A percentile compares a stretch with the other conserved stretches of the same genome.
These are phyloP conservation scores for Andrena trimmerana DNA, from an alignment of 2,888 invertebrate species.

Conservation along the genomic window DNA sequence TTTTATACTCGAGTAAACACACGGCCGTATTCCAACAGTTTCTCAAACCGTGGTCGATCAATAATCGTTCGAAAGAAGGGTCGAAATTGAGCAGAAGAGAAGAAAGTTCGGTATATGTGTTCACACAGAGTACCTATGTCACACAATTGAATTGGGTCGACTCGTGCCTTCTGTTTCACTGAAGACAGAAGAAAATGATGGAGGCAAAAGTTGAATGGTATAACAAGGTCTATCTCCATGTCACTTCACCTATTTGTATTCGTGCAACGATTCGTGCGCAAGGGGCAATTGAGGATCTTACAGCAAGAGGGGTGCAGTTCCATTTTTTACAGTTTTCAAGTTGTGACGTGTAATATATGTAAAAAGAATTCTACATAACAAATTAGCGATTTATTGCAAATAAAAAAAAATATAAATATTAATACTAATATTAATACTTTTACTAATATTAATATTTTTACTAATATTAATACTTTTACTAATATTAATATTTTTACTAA, in stretches of 20 bases:
- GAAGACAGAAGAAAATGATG: neutral
- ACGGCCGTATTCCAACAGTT: conserved; percentile 2
- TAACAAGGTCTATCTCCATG: neutral
- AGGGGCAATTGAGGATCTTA: neutral
- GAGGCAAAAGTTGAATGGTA: neutral
- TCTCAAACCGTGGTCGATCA: conserved; percentile 24
- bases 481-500: too few relatives aligned
- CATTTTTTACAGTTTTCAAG: too few relatives aligned
- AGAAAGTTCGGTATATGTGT: neutral
- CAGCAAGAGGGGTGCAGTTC: too few relatives aligned
- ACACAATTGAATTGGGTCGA: neutral
- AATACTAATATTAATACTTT: too few relatives aligned
- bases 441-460: too few relatives aligned
- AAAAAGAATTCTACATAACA: too few relatives aligned
- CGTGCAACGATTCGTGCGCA: neutral
- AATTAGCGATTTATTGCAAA: too few relatives aligned
- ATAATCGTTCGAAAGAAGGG: neutral
- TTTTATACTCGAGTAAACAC: conserved; percentile 47
- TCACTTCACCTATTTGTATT: neutral
- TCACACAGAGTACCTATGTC: too few relatives aligned
- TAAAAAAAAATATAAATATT: too few relatives aligned
- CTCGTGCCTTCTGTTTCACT: neutral
- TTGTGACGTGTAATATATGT: too few relatives aligned
- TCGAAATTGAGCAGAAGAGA: neutral
- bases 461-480: too few relatives aligned